These are phyloP conservation scores for Drosophila ironensis DNA, from an alignment of 1,140 invertebrate genomes.

Conservation along the genomic window DNA sequence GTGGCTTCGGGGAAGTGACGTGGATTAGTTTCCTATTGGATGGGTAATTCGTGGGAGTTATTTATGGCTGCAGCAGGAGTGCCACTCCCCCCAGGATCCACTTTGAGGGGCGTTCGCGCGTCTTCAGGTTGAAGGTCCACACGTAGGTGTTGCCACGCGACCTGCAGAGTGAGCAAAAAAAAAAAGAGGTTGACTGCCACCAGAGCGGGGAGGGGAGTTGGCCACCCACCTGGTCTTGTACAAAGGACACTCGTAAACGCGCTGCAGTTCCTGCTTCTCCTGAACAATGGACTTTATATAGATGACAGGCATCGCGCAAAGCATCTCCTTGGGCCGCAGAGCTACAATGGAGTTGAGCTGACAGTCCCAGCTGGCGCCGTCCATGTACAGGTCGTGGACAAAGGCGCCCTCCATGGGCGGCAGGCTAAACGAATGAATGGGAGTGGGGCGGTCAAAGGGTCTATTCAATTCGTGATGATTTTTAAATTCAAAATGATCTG, in stretches of 20 bases:
- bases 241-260: constrained; percentile 95
- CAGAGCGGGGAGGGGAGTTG: not conserved
- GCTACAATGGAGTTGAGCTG: constrained; percentile 90
- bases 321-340: constrained; percentile 94
- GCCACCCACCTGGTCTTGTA: constrained; percentile 92
- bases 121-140: constrained; percentile 97
- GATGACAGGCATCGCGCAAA: constrained; percentile 95
- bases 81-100: constrained; percentile 97
- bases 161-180: constrained; percentile 81
- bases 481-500: not conserved
- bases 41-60: not conserved
- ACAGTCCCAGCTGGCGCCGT: constrained; percentile 97
- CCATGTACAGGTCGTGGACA: constrained; percentile 95
- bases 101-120: constrained; percentile 92
- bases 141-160: constrained; percentile 94
- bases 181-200: not conserved
- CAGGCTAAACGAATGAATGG: constrained; percentile 82
- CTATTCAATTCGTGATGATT: too few relatives aligned
- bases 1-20: constrained; percentile 4
- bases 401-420: constrained; percentile 96
- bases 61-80: constrained; percentile 89
- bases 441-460: too few relatives aligned
- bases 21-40: not conserved
- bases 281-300: constrained; percentile 93
- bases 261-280: constrained; percentile 94